Base-by-base conservation (phyloP, 2,113 vertebrate genomes). In the Pseudorectes ferrugineus region DNA sequence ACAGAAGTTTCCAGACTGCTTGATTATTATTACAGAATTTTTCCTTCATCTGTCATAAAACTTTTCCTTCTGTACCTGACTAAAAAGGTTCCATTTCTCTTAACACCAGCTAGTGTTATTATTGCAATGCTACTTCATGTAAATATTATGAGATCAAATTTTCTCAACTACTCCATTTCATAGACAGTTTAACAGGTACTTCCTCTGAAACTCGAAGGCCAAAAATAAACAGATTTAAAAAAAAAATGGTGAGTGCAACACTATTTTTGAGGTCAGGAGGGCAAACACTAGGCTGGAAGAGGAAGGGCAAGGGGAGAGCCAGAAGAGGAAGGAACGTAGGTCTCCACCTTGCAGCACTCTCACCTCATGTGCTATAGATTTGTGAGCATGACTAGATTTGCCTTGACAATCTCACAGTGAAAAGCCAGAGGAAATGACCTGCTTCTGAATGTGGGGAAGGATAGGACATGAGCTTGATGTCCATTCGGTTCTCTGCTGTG, bases 101-200 rank as follows among this genome's bases (percentile, higher is more conserved):
- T 57, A 72, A 77, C 72, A 86, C 65, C 72, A 82, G 17, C 22
- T 51, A 52, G 12, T 66, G 49, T 75, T 92, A 85, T 77, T 68
- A 74, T 67, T 94, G n/a, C 51, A 73, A 61, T 19, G 20, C 31
- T 74, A 83, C 83, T 91, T 91, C 35, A 87, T 40, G 57, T 84
- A 95, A 95, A 96, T 83, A 90, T 92, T 93, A 95, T 77, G 68
- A 94, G 79, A 92, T 94, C 59, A 74, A 55, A 78, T 83, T 71
- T 80, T 96, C 57, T 84, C 57, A 45, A 90, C 59, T 13, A 62
- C 73, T 73, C 58, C 3, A 28, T 91, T 94, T 93, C 9, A 14
- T 40, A 59, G 91, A 58, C 48, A 55, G 71, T 68, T 89, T 89
- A 95, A 84, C 36, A 72, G 23, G 22, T 61, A 87, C 63, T 92